Evolutionary conservation across 2,888 invertebrate genomes (phyloP), one percentile per base, ranked within the genome.

Genomic region (Endotricha flammealis): DNA sequence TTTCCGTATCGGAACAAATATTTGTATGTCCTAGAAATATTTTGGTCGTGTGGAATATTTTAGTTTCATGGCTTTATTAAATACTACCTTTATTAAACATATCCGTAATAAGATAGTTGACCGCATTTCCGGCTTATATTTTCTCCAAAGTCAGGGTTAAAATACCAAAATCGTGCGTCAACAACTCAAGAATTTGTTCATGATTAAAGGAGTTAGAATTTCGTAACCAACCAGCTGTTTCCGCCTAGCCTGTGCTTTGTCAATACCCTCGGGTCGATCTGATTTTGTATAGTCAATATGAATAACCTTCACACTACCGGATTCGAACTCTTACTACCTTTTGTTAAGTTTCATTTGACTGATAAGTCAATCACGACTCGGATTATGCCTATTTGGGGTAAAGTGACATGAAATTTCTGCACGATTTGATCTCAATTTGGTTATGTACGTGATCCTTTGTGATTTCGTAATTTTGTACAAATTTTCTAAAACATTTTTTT

Each of bases 231-330:
- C n/a, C 8, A 20, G n/a, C 20, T n/a, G n/a, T 20, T 20, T 20
- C 20, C 20, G 20, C n/a, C 20, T 20, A 6, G 20, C 20, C 20
- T 20, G 6, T 20, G 8, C 34, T 34, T 38, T 34, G 25, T 38
- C 20, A 29, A 27, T 34, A 27, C 37, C 9, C 27, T 28, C 34
- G 31, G 36, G 32, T 36, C 35, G 32, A 24, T 29, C 13, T 20
- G 22, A 20, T 20, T 20, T 30, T 30, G 9, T 30, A 29, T 27
- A 17, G 40, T 36, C 29, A 25, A 29, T 31, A 20, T 27, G 16
- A 34, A 20, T 37, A 28, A 36, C 45, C 45, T 45, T 45, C 45
- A 9, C 24, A 13, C 16, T 38, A 12, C 42, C 45, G 45, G 45
- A 45, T 45, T n/a, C 31, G 34, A 38, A 20, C 31, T 11, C 31